Conservation (phyloP, 2,113 vertebrate genomes). For the Furnarius figulus region DNA sequence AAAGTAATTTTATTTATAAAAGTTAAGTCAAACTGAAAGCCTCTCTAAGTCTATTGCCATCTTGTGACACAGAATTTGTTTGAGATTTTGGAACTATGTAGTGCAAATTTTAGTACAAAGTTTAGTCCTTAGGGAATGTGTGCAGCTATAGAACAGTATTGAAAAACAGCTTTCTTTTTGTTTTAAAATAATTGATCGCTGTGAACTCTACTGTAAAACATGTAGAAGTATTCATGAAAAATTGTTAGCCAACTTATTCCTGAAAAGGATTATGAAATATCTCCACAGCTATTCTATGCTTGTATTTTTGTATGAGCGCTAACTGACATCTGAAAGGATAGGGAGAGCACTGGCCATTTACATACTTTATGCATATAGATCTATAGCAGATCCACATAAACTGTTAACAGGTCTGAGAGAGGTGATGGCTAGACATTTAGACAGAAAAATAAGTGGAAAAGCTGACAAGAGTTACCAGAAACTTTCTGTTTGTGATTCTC, state of each 20-base stretch:
- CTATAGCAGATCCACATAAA: neutral
- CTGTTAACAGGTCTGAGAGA: neutral
- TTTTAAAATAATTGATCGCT: neutral
- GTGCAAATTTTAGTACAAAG: neutral
- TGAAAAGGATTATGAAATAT: neutral
- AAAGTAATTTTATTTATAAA: neutral
- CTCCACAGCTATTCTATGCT: neutral
- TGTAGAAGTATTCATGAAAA: neutral
- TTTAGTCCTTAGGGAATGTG: neutral
- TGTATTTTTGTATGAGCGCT: neutral
- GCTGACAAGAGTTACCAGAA: neutral
- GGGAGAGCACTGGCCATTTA: fast-evolving
- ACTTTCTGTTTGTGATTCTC: neutral
- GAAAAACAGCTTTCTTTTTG: neutral
- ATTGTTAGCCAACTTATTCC: neutral
- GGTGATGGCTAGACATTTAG: neutral
- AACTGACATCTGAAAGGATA: neutral
- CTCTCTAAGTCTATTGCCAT: neutral
- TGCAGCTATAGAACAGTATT: neutral
- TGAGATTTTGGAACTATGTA: neutral
- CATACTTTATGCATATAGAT: fast-evolving
- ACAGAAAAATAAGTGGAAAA: neutral
- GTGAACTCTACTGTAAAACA: neutral
- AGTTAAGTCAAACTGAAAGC: neutral
- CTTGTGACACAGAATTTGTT: neutral